These are phyloP conservation scores for Sarcophaga variegata DNA, from an alignment of 2,888 invertebrate genomes.

Conservation along the genomic window DNA sequence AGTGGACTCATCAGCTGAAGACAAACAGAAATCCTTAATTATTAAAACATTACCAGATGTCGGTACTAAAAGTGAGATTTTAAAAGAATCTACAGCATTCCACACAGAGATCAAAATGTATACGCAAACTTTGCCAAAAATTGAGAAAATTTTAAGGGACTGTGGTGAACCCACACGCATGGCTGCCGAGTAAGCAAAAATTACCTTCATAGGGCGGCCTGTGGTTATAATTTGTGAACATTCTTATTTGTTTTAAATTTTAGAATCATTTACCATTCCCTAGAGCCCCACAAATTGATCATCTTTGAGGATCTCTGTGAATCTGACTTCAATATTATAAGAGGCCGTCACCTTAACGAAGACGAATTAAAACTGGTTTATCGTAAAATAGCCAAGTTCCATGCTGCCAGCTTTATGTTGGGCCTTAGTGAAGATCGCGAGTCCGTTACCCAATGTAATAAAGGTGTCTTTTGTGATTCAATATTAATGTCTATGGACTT, in stretches of 20 bases:
- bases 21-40: constrained; percentile 64
- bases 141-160: constrained; percentile 69
- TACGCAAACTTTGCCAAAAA: constrained; percentile 71
- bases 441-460: constrained; percentile 36
- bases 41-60: constrained; percentile 71
- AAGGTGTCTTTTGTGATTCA: constrained; percentile 40
- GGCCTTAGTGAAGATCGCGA: constrained; percentile 38
- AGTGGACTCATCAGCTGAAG: not conserved
- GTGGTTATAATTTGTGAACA: too few relatives aligned
- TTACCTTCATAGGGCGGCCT: too few relatives aligned
- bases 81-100: constrained; percentile 65
- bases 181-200: constrained; percentile 60
- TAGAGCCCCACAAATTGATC: constrained; percentile 70
- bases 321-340: constrained; percentile 59
- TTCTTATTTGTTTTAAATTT: not conserved
- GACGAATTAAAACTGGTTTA: constrained; percentile 69
- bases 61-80: constrained; percentile 70
- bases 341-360: constrained; percentile 65
- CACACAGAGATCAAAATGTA: constrained; percentile 74
- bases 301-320: constrained; percentile 67
- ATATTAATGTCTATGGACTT: constrained; percentile 52
- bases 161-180: constrained; percentile 70
- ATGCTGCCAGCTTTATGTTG: constrained; percentile 72
- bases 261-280: constrained; percentile 63
- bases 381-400: constrained; percentile 74